These are phyloP conservation scores for Heterohyrax brucei DNA, from an alignment of 2,797 vertebrate species.

Conservation along the genomic window DNA sequence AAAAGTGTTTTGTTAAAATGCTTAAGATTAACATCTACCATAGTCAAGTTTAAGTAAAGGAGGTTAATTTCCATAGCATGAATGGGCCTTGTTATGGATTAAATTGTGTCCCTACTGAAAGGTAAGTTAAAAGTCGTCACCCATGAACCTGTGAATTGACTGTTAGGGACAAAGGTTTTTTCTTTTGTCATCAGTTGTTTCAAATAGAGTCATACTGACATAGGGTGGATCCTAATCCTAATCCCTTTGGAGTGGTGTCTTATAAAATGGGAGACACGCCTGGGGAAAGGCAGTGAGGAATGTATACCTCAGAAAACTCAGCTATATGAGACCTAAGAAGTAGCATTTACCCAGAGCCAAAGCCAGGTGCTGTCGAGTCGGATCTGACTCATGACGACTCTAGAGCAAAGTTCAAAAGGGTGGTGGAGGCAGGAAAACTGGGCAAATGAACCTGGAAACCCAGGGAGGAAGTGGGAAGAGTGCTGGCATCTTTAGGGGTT, in stretches of 20 bases:
- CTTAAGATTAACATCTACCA: background rate
- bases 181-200: background rate
- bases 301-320: no score
- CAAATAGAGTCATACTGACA: background rate
- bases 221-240: background rate
- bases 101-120: background rate
- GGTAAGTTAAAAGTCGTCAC: background rate
- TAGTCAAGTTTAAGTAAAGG: background rate
- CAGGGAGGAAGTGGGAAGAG: no score
- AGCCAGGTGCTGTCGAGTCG: no score
- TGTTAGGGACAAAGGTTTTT: background rate
- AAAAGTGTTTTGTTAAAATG: background rate
- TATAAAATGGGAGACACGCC: background rate
- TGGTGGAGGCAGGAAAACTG: no score
- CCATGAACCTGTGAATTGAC: background rate
- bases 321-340: no score
- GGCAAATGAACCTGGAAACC: no score
- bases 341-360: no score
- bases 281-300: background rate
- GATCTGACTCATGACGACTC: no score
- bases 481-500: no score
- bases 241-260: background rate
- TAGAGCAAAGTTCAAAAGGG: no score
- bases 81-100: background rate
- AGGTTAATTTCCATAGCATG: background rate